Conservation (phyloP, 2,113 vertebrate species). For the Eptesicus fuscus region DNA sequence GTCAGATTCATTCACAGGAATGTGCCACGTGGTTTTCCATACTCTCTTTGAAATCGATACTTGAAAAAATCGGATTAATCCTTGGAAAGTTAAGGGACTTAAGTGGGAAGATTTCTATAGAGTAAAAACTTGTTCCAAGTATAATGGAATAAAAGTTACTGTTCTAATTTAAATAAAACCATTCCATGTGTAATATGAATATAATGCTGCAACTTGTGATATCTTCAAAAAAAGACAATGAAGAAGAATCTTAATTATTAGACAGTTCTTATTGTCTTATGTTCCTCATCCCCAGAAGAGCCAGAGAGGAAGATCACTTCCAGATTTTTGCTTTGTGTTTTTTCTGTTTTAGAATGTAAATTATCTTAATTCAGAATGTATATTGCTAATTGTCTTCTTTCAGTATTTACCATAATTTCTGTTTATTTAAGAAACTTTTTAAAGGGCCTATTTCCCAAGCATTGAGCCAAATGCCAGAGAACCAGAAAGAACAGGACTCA, state of each 20-base stretch:
- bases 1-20: not conserved
- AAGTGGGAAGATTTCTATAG: not conserved
- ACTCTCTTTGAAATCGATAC: not conserved
- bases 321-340: not conserved
- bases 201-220: not conserved
- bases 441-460: not conserved
- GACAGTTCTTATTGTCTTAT: not conserved
- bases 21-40: not conserved
- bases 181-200: not conserved
- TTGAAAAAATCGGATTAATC: not conserved
- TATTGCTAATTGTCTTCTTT: not conserved
- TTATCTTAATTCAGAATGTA: not conserved
- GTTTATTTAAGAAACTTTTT: not conserved
- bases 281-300: not conserved
- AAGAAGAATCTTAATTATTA: not conserved
- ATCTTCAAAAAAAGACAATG: not conserved
- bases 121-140: not conserved
- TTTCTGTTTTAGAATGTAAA: not conserved
- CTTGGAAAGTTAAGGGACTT: not conserved
- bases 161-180: not conserved
- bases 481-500: not conserved
- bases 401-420: not conserved
- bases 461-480: not conserved
- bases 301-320: not conserved
- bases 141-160: not conserved